These are phyloP conservation scores for Nephrotoma appendiculata DNA, from an alignment of 2,888 invertebrate species.

Conservation along the genomic window DNA sequence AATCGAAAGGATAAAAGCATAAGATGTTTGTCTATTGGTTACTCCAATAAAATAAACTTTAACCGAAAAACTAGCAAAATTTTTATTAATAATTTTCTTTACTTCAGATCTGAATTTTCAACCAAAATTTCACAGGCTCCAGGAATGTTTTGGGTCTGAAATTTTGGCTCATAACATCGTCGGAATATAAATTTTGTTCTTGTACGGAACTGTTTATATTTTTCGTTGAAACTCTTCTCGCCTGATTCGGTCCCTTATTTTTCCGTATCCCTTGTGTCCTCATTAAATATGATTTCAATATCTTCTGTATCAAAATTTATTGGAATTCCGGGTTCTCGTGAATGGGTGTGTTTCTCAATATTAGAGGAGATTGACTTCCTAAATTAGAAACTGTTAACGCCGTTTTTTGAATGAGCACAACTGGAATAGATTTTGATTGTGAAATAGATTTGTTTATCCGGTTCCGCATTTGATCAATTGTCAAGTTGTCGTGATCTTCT, in stretches of 20 bases:
- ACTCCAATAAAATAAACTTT: neutral
- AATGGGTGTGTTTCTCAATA: neutral
- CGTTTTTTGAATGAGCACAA: neutral
- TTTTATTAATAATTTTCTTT: neutral
- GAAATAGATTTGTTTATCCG: neutral
- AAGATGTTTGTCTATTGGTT: neutral
- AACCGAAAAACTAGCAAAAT: neutral
- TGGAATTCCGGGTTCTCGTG: neutral
- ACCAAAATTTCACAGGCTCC: slow-evolving; percentile 45
- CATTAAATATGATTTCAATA: neutral
- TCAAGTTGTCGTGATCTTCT: neutral
- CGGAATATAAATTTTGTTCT: slow-evolving; percentile 38
- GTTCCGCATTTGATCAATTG: neutral
- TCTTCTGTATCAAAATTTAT: slow-evolving; percentile 1
- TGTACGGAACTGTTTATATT: neutral
- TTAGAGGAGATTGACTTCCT: neutral
- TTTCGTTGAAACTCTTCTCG: slow-evolving; percentile 11
- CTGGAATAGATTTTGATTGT: neutral
- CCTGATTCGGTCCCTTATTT: slow-evolving; percentile 11
- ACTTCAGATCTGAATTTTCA: slow-evolving; percentile 47
- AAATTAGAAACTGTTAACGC: neutral
- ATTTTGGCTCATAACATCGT: slow-evolving; percentile 60
- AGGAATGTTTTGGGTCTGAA: slow-evolving; percentile 39
- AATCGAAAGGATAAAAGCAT: slow-evolving; percentile 38
- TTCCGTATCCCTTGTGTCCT: neutral